Percentiles rank a stretch among this genome's conserved stretches.
phyloP scores from a whole-genome alignment of 2,888 invertebrate genomes.

The Drosophila engyochracea region DNA sequence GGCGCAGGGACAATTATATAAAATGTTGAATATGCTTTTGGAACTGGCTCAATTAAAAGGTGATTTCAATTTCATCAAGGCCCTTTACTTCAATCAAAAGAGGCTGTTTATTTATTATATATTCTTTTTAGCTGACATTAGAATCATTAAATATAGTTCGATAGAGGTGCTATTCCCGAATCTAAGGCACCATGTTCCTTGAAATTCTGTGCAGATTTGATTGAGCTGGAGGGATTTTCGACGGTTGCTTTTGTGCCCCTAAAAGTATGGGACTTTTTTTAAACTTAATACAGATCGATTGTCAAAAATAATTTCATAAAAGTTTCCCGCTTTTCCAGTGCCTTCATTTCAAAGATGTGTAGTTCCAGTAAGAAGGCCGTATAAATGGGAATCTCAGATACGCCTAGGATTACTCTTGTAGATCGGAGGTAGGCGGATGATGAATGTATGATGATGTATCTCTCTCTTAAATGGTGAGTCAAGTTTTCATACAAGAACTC shows the following conservation, averaged over 20 bases:
- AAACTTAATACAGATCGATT: too few relatives aligned
- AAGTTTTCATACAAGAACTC: neutral
- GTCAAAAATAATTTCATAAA: neutral
- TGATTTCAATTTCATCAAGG: neutral
- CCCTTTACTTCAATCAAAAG: neutral
- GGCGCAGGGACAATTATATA: slow-evolving; percentile 16
- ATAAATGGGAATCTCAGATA: neutral
- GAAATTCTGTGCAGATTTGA: neutral
- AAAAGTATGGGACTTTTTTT: neutral
- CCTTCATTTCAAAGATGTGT: neutral
- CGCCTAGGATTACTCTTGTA: neutral
- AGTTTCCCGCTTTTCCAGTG: neutral
- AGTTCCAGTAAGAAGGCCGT: neutral
- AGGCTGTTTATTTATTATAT: neutral
- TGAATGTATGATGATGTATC: too few relatives aligned
- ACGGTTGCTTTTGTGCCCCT: neutral
- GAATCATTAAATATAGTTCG: neutral
- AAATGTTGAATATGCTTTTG: neutral
- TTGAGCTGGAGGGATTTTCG: neutral
- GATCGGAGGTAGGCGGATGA: neutral
- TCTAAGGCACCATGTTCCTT: neutral
- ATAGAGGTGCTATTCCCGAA: neutral
- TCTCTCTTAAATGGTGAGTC: neutral
- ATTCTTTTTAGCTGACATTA: neutral
- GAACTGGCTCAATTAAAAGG: neutral